Evolutionary conservation across 2,113 vertebrate species (phyloP), one percentile per base, ranked within the genome.

Genomic region (Tupaia chinensis): DNA sequence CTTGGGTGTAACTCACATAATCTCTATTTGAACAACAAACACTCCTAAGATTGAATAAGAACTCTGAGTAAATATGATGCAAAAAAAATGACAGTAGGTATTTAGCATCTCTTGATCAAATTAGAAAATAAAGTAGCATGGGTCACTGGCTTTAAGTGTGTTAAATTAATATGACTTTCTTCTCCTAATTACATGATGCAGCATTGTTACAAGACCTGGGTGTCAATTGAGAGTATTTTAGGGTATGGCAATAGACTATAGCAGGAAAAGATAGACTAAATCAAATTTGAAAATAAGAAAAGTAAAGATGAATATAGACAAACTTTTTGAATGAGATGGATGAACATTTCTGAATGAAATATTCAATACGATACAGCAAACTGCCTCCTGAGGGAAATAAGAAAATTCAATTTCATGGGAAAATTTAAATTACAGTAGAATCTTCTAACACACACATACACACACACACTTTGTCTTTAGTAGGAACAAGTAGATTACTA

Each of bases 361-460:
- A 96, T 94, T 96, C 66, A 91, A 60, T 17, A 87, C 13, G 76
- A 4, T 81, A 65, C 8, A 81, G 32, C 16, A 93, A 97, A 83
- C 53, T 89, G 19, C 29, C 1, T 94, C 66, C 53, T 2, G 0
- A 87, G 90, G 44, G 89, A 96, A 95, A 89, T 4, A 77, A 80
- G 56, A 76, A 87, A 85, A 77, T 85, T 85, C 70, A 65, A 56
- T 92, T 93, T 72, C 15, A 79, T 56, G 19, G 15, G n/a, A 56
- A 89, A 94, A 83, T 96, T 68, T 87, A 85, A 94, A 84, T 93
- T 68, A 60, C 11, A 87, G 69, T 88, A 68, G 81, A 94, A 32
- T 1, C 10, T 32, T 73, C 11, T 32, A 70, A 61, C 1, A n/a
- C 20, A 82, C 16, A 61, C 29, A 81, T 27, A 72, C 0, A 77